phyloP scores from a whole-genome alignment of 2,888 invertebrate genomes.

The Caenorhabditis panamensis region DNA sequence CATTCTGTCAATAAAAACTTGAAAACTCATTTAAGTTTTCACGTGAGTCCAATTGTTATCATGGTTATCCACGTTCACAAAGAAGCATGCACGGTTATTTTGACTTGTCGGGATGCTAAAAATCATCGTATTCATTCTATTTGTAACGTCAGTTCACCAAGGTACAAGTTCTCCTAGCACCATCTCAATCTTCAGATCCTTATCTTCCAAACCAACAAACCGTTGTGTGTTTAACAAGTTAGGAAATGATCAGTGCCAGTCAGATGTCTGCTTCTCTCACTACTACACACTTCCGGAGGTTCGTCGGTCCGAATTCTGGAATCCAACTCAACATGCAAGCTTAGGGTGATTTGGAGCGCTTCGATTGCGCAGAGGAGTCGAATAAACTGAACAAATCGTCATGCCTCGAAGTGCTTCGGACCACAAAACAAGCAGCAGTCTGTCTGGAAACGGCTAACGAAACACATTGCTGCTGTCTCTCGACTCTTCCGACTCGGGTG shows the following conservation, averaged over 20 bases:
- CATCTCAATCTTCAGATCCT: conserved; percentile 18
- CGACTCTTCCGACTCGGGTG: conserved; percentile 18
- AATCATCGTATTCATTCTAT: conserved; percentile 33
- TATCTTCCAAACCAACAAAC: conserved; percentile 11
- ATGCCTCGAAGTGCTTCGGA: conserved; percentile 20
- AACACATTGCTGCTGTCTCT: conserved; percentile 51
- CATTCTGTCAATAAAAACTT: conserved; percentile 5
- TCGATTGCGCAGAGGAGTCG: conserved; percentile 40
- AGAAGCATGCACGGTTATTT: too few species aligned
- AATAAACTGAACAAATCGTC: conserved; percentile 17
- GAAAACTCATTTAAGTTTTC: conserved; percentile 4
- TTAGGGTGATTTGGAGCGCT: conserved; percentile 43
- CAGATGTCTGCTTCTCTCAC: conserved; percentile 50
- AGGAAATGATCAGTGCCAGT: conserved; percentile 13
- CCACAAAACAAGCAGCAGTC: conserved; percentile 11
- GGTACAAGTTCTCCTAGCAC: neutral
- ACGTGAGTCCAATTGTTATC: too few species aligned
- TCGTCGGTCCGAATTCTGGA: neutral
- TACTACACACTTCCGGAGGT: conserved; percentile 24
- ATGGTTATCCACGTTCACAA: too few species aligned
- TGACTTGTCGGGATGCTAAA: conserved; percentile 9
- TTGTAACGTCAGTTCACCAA: conserved; percentile 18
- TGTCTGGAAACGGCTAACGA: conserved; percentile 33
- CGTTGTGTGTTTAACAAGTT: conserved; percentile 26
- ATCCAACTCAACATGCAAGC: too few species aligned